Base-by-base conservation (phyloP, 2,797 vertebrate species). In the Hippocampus kuda region DNA sequence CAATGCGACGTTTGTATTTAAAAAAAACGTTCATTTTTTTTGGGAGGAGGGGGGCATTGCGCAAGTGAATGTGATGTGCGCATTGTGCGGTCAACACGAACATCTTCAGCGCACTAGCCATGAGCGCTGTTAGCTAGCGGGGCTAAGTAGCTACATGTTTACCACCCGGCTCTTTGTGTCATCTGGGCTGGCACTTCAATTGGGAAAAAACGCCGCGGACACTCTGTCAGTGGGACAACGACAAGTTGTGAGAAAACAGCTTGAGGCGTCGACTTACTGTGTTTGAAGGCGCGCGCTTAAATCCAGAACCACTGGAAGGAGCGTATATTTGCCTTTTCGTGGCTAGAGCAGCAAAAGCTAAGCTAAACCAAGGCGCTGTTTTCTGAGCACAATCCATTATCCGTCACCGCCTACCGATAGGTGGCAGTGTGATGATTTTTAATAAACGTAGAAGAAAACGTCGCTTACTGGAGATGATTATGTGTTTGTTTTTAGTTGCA, bases 111-210 rank as follows among this genome's bases (percentile, higher is more conserved):
- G 54, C 73, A 75, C 60, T 27, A 46, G 80, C 77, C 81, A 74
- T 34, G 48, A n/a, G 20, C 77, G 44, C 46, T 38, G 20, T 69
- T 70, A 77, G 75, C 81, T 41, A 2, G 34, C 2, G 13, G 64
- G 81, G 48, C 81, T 85, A 86, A 71, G 64, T 61, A 22, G 79
- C 77, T 76, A 24, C 54, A 62, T 26, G 60, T 38, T 67, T 56
- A 69, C 65, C 54, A 46, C 68, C n/a, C 57, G 66, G 63, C 51
- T 78, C 16, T 68, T 68, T 68, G 8, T 66, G 15, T 59, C 24
- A 62, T 56, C 38, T 15, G 51, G 71, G 81, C 66, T 77, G 84
- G 20, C 34, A 62, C 57, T 60, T 30, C 9, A 60, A 34, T 60
- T 60, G 59, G 2, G 27, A 30, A 38, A 1, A 30, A n/a, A 10